Evolutionary conservation across 1,140 invertebrate genomes (phyloP), one percentile per base, ranked within the genome.

Genomic region (Neuroterus valhalla): DNA sequence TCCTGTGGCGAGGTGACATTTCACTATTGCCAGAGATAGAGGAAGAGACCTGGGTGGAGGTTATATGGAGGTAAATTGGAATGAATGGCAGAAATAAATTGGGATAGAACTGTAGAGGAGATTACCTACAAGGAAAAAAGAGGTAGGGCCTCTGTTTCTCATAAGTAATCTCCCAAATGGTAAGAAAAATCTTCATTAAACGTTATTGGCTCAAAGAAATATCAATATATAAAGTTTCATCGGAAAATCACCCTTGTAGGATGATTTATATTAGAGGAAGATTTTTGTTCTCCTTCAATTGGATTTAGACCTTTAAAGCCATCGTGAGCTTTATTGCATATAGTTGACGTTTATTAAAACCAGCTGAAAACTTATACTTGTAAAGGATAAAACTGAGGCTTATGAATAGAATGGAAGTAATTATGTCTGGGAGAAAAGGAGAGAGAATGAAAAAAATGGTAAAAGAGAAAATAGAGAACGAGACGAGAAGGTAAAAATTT

Each of bases 281-380:
- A 55, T 55, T 55, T 55, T 55, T 26, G 21, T 4, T 55, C 14
- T 55, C 52, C 21, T 26, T 55, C 52, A 55, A 23, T 55, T 2
- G 21, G 21, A 26, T 55, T 55, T 26, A 55, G 26, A 55, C 21
- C 11, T 21, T 11, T 26, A 55, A 55, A 14, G 52, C 10, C 52
- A 15, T 26, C 19, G 11, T 55, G 15, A 55, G 52, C 52, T 55
- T 23, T 5, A 55, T 26, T 15, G 11, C 11, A 12, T 23, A 14
- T 26, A 21, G 52, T 55, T 55, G 52, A 55, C 52, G 52, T n/a
- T 55, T 55, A 55, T 55, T 55, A 55, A 55, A 55, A 55, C 21
- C 31, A 38, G 6, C 31, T 8, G 31, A 38, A 38, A 38, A n/a
- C n/a, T n/a, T n/a, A n/a, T n/a, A n/a, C n/a, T n/a, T n/a, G n/a